phyloP scores from a whole-genome alignment of 64 coral and sea anemone species.

The Actinia tenebrosa region DNA sequence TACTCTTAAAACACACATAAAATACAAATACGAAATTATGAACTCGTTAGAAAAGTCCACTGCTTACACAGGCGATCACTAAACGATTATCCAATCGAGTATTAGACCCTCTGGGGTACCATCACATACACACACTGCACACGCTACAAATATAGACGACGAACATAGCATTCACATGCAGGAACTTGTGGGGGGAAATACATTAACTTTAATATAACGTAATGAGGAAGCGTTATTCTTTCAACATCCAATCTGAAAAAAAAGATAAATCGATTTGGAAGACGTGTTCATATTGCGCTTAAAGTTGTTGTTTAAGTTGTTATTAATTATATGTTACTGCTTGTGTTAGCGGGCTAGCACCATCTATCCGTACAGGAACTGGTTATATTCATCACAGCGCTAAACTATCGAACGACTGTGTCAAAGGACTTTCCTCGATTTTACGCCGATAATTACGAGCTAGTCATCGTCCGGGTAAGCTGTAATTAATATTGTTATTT shows the following conservation, averaged over 20 bases:
- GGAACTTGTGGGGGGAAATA: not conserved
- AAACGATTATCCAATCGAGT: not conserved
- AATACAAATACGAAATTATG: no score
- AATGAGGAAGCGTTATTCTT: not conserved
- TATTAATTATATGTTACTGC: not conserved
- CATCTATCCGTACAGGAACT: not conserved
- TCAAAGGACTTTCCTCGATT: not conserved
- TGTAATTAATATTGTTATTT: not conserved
- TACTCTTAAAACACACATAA: no score
- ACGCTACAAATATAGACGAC: not conserved
- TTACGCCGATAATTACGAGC: not conserved
- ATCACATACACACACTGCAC: not conserved
- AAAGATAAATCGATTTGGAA: conserved; percentile 2
- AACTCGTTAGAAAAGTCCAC: no score
- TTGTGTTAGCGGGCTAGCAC: no score
- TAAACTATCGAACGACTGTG: not conserved
- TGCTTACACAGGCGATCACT: not conserved
- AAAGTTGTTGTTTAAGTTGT: not conserved
- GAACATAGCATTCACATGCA: not conserved
- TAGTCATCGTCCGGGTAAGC: not conserved
- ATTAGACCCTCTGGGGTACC: not conserved
- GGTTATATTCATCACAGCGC: not conserved
- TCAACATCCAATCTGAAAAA: not conserved
- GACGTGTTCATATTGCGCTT: not conserved
- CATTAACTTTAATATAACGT: not conserved